phyloP scores from a whole-genome alignment of 1,140 invertebrate genomes.

The Calliopsis andreniformis region DNA sequence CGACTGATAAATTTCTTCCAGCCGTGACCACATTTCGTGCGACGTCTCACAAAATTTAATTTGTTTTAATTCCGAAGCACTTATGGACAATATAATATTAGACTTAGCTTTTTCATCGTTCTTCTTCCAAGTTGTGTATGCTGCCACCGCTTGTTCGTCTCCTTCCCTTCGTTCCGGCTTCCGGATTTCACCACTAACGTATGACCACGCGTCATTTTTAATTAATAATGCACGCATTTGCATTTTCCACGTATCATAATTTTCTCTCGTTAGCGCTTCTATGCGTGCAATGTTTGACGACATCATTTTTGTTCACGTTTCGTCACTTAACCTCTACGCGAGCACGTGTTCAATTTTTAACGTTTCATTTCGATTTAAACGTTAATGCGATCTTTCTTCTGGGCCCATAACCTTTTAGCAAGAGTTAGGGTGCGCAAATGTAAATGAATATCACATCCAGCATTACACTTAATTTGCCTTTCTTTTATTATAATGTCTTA shows the following conservation, averaged over 20 bases:
- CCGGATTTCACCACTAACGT: background rate
- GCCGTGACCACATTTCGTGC: background rate
- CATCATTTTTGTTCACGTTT: no score
- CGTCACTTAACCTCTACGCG: no score
- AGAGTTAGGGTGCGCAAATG: no score
- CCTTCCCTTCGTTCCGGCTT: background rate
- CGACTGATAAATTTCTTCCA: constrained; percentile 31
- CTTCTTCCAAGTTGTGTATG: background rate
- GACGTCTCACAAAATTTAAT: background rate
- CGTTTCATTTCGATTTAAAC: no score
- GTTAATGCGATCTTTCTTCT: no score
- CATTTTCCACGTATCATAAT: constrained; percentile 12
- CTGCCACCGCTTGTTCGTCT: background rate
- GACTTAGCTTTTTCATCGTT: constrained; percentile 1
- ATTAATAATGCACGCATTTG: constrained; percentile 11
- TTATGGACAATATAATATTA: constrained; percentile 1
- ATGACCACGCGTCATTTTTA: background rate
- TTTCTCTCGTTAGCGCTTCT: background rate
- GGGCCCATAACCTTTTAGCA: no score
- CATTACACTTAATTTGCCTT: no score
- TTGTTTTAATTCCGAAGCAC: background rate
- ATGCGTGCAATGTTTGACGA: background rate
- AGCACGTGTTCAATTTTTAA: no score
- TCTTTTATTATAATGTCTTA: no score
- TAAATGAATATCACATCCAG: no score